These are phyloP conservation scores for Gambusia yucatana DNA, from an alignment of 2,797 vertebrate genomes.

Conservation along the genomic window DNA sequence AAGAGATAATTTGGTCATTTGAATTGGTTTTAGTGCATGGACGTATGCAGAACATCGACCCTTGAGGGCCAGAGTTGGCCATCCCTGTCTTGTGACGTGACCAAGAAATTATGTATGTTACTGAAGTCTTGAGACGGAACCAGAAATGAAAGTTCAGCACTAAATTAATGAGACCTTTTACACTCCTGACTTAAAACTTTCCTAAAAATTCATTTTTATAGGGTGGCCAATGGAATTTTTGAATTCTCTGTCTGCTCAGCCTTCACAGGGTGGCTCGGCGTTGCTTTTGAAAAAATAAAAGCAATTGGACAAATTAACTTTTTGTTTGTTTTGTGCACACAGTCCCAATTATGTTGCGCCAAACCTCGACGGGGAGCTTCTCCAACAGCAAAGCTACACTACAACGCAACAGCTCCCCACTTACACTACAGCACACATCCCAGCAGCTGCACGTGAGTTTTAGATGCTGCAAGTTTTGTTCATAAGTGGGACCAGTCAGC, in stretches of 20 bases:
- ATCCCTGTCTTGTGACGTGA: not conserved
- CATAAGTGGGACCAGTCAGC: not conserved
- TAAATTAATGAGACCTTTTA: not conserved
- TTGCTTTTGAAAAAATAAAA: constrained; percentile 1
- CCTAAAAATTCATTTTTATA: not conserved
- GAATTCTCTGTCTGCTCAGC: constrained; percentile 1
- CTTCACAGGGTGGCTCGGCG: not conserved
- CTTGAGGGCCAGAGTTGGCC: not conserved
- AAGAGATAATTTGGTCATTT: not conserved
- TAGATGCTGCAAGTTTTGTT: not conserved
- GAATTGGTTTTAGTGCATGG: not conserved
- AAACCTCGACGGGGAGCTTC: constrained; percentile 91
- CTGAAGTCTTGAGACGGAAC: not conserved
- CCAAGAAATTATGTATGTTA: not conserved
- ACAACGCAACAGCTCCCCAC: constrained; percentile 91
- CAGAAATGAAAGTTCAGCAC: not conserved
- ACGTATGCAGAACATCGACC: not conserved
- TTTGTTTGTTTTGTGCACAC: constrained; percentile 50
- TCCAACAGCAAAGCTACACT: constrained; percentile 91
- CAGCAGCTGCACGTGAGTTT: constrained; percentile 87
- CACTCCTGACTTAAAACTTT: not conserved
- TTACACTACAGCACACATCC: constrained; percentile 89
- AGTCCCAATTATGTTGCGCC: constrained; percentile 95
- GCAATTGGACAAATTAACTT: not conserved
- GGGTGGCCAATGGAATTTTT: not conserved